Evolutionary conservation across 2,888 invertebrate species (phyloP).

Genomic region (Archaeoteleia sp.): DNA sequence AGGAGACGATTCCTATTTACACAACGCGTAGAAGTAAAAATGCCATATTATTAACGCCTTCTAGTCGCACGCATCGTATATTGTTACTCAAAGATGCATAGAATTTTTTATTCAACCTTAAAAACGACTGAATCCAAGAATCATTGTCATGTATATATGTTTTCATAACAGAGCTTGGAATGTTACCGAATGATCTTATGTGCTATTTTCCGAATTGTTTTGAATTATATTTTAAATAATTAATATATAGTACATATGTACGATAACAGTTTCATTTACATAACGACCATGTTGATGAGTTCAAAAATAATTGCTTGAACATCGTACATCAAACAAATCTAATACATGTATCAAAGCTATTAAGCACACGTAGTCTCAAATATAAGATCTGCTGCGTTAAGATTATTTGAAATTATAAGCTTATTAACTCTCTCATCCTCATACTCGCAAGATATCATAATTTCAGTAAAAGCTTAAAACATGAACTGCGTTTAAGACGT

Average conservation of each 20-base stretch:
- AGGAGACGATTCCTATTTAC: slow-evolving; percentile 35
- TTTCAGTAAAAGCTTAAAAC: slow-evolving; percentile 36
- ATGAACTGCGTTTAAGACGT: slow-evolving; percentile 40
- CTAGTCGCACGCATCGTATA: slow-evolving; percentile 31
- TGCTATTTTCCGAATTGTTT: no score
- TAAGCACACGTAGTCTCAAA: slow-evolving; percentile 1
- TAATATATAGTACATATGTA: no score
- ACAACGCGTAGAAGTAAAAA: slow-evolving; percentile 27
- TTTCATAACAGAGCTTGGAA: neutral
- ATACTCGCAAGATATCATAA: slow-evolving; percentile 30
- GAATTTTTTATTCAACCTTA: slow-evolving; percentile 59
- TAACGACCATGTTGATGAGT: no score
- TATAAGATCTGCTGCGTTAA: slow-evolving; percentile 24
- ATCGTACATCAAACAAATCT: no score
- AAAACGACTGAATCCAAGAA: slow-evolving; percentile 33
- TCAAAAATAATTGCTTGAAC: no score
- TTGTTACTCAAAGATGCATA: slow-evolving; percentile 58
- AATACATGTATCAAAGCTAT: neutral
- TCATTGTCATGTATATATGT: slow-evolving; percentile 21
- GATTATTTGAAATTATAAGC: slow-evolving; percentile 38
- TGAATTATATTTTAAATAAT: no score
- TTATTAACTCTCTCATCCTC: slow-evolving; percentile 23
- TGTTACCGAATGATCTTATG: neutral
- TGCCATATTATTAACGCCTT: slow-evolving; percentile 41
- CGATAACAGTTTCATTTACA: no score